Conservation (phyloP, 2,113 vertebrate genomes). For the Morone chrysops region DNA sequence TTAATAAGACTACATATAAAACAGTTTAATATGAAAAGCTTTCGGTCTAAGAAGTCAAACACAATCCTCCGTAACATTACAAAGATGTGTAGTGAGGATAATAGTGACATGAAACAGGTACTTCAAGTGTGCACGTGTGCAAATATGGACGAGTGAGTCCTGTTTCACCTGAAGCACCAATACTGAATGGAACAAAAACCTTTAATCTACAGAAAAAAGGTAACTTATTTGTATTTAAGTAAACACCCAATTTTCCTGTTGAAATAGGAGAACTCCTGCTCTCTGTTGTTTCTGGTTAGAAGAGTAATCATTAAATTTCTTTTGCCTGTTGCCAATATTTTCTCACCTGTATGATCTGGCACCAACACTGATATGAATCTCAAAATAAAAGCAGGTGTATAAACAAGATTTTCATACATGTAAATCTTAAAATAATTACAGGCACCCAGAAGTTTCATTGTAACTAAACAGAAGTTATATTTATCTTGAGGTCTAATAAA, state of each 20-base stretch:
- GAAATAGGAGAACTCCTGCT: background rate
- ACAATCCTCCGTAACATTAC: background rate
- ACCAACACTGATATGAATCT: background rate
- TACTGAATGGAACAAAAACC: background rate
- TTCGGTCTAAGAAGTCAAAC: background rate
- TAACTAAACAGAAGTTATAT: background rate
- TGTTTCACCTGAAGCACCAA: conserved; percentile 11
- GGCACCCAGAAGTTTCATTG: background rate
- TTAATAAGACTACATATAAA: background rate
- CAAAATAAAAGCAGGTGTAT: background rate
- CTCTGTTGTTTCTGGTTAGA: background rate
- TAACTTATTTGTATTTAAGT: background rate
- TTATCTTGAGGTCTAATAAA: background rate
- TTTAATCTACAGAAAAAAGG: background rate
- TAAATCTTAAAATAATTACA: background rate
- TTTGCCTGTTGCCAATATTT: background rate
- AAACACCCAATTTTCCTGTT: background rate
- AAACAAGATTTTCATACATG: background rate
- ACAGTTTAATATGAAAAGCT: background rate
- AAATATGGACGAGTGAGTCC: conserved; percentile 33
- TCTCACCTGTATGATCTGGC: background rate
- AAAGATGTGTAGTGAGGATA: background rate
- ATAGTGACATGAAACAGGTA: background rate
- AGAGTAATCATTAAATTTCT: background rate
- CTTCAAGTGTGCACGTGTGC: background rate